Base-by-base conservation (phyloP, 2,888 invertebrate species). In the Eremobia ochroleuca region DNA sequence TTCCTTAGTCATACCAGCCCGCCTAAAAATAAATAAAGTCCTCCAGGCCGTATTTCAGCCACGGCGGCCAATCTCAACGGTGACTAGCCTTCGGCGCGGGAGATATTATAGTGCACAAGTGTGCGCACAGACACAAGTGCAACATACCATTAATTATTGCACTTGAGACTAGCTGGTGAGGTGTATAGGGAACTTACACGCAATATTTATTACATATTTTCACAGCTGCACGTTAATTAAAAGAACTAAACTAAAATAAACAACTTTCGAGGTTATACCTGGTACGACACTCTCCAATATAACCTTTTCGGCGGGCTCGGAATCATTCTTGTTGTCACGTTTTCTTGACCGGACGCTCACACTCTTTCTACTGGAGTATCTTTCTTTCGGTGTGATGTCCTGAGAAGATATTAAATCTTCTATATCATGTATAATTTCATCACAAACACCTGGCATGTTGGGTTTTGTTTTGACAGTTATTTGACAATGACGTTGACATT, bases 321-420 rank as follows among this genome's bases (percentile, higher is more conserved):
- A 79, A 55, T 92, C 89, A 70, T 86, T 77, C 61, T 88, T 94
- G 52, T 86, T 90, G 25, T 93, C 93, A 43, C 96, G 96, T 90
- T 97, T 97, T 85, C 97, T 97, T 0, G 97, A 97, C 70, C 98
- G 97, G 18, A 98, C 97, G 81, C 97, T 98, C 0, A 98, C 98
- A 92, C 96, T 97, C 90, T 98, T 98, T 83, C 98, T 97, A 86
- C 97, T 97, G 70, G 97, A 97, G 89, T 98, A 98, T 85, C 98
- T 97, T 88, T 98, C 98, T 91, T 98, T 98, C 0, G 98, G 98
- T 55, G 98, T 98, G 46, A 98, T 97, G 91, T 98, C 98, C 88
- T 98, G 98, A 0, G 98, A 97, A 40, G 98, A 98, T 95, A 98
- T 98, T 89, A 98, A 96, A 97, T 98, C 98, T 95, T 98, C 98